A percentile compares a stretch with the other conserved stretches of the same genome.
These are phyloP conservation scores for Ormyrus pomaceus DNA, from an alignment of 2,888 invertebrate species.

Conservation along the genomic window DNA sequence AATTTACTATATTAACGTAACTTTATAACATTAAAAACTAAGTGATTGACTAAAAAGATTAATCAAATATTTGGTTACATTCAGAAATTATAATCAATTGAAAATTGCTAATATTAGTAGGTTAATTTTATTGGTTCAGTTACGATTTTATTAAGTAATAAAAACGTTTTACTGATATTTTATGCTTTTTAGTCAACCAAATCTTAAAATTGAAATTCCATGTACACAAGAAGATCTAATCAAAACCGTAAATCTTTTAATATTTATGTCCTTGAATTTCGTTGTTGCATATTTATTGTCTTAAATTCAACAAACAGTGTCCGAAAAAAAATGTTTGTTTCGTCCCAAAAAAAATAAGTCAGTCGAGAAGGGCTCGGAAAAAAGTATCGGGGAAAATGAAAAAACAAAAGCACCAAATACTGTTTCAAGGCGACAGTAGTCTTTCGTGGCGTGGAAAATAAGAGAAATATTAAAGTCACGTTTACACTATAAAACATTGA, in stretches of 20 bases:
- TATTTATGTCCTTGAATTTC: not conserved
- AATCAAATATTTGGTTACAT: too few species aligned
- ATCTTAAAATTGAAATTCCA: not conserved
- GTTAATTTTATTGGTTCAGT: not conserved
- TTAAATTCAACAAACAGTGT: not conserved
- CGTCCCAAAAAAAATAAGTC: slow-evolving; percentile 50
- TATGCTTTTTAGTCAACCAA: not conserved
- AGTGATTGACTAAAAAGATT: too few species aligned
- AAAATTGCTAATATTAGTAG: too few species aligned
- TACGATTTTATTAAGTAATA: not conserved
- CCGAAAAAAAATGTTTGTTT: not conserved
- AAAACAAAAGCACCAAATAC: slow-evolving; percentile 44
- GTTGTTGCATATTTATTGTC: not conserved
- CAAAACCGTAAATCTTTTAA: not conserved
- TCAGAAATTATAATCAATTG: too few species aligned
- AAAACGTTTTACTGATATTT: not conserved
- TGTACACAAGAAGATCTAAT: too few species aligned
- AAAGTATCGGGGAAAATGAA: slow-evolving; percentile 45
- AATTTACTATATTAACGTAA: too few species aligned
- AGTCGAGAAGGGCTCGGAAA: slow-evolving; percentile 32
- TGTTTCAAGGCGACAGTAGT: slow-evolving; percentile 49
- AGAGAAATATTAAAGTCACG: slow-evolving; percentile 47
- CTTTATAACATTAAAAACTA: too few species aligned
- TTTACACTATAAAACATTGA: slow-evolving; percentile 58
- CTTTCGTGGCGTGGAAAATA: slow-evolving; percentile 53